Evolutionary conservation across 2,888 invertebrate genomes (phyloP), one percentile per base, ranked within the genome.

Genomic region (Xestia xanthographa): DNA sequence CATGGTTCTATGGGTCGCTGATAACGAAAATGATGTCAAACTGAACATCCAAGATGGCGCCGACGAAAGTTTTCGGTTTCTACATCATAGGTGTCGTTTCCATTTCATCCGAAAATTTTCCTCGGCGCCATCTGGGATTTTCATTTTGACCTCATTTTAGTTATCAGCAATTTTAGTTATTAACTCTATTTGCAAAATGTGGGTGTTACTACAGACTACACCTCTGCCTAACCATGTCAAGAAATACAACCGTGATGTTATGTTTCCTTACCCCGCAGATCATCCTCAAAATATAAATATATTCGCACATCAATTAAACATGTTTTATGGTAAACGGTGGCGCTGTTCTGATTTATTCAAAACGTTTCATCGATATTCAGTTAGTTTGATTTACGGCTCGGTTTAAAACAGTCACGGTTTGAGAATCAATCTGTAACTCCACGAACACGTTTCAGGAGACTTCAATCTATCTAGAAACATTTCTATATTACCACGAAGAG

Each of bases 281-380:
- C 22, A 17, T 29, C 14, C 45, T 34, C 34, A 5, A 34, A 34
- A 34, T 34, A 56, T 29, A 63, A 68, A 56, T 67, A 65, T 56
- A 68, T 71, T 56, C 45, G n/a, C 41, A 66, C 71, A 86, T 86
- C 66, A 77, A 73, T 86, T 86, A 86, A 68, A 86, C 78, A 83
- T 77, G 56, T 72, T 68, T 77, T 68, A 77, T 77, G 77, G 17
- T 83, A 83, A 86, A 73, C 26, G 63, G 9, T 38, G 29, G 53
- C 53, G 53, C 43, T 56, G 34, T 53, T 48, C 78, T 78, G 84
- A 63, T 82, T 86, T 88, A 87, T 87, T 87, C 87, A 79, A 65
- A 11, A 66, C 14, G 22, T 80, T 75, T 74, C 85, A 84, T 87
- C 80, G 87, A 87, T 88, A 88, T 81, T 79, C 83, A 77, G 85